These are phyloP conservation scores for Spea multiplicata DNA, from an alignment of 2,113 vertebrate species.

Conservation along the genomic window DNA sequence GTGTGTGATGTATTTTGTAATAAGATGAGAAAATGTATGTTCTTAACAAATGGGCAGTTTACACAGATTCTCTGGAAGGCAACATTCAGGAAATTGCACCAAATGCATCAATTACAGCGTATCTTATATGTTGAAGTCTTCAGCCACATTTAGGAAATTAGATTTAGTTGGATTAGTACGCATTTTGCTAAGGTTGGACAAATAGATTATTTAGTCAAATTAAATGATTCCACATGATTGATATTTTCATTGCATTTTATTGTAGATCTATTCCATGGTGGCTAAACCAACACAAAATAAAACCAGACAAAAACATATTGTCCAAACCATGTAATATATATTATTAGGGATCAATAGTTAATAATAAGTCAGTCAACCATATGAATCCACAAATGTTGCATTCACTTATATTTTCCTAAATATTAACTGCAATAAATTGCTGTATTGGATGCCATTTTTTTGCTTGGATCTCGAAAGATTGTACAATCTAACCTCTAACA, in stretches of 20 bases:
- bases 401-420: too few species aligned
- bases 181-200: conserved; percentile 25
- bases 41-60: conserved; percentile 38
- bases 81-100: conserved; percentile 37
- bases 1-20: conserved; percentile 30
- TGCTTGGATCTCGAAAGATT: too few species aligned
- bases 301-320: too few species aligned
- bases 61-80: conserved; percentile 4
- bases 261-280: background rate
- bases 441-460: too few species aligned
- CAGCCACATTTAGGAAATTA: conserved; percentile 46
- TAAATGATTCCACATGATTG: conserved; percentile 36
- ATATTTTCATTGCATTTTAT: conserved; percentile 33
- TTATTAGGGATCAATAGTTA: too few species aligned
- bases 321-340: too few species aligned
- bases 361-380: too few species aligned
- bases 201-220: conserved; percentile 41
- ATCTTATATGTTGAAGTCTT: conserved; percentile 36
- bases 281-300: too few species aligned
- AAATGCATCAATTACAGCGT: conserved; percentile 42
- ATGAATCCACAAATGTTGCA: too few species aligned
- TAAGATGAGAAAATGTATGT: conserved; percentile 29
- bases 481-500: too few species aligned
- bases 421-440: too few species aligned
- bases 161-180: conserved; percentile 34